Evolutionary conservation across 2,797 vertebrate species (phyloP).

Genomic region (Artibeus jamaicensis): DNA sequence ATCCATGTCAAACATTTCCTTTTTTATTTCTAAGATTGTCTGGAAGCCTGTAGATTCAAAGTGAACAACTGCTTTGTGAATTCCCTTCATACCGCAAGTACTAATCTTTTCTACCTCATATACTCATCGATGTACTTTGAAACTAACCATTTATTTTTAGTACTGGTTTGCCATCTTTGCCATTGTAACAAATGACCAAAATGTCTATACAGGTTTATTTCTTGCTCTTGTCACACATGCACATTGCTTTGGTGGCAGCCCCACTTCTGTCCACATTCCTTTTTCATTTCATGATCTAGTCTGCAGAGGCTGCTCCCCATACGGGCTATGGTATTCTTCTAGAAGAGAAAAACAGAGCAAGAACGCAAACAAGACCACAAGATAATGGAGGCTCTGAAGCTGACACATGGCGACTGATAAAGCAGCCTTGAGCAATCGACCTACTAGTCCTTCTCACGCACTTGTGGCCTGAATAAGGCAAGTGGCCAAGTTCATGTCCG

Average conservation of each 20-base stretch:
- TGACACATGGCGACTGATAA: not conserved
- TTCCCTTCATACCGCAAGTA: not conserved
- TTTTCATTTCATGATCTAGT: not conserved
- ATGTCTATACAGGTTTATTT: not conserved
- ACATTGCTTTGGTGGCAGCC: not conserved
- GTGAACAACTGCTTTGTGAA: not conserved
- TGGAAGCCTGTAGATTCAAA: not conserved
- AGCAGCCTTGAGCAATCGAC: not conserved
- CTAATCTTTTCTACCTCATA: not conserved
- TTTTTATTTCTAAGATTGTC: not conserved
- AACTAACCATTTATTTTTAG: not conserved
- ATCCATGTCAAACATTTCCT: not conserved
- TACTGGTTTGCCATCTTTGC: not conserved
- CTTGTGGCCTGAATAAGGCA: not conserved
- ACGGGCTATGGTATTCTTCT: not conserved
- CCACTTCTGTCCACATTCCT: not conserved
- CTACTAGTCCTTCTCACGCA: not conserved
- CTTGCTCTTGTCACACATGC: not conserved
- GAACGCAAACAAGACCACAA: not conserved
- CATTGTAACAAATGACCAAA: not conserved
- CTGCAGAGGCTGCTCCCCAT: not conserved
- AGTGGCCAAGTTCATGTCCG: not conserved
- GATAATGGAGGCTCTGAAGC: not conserved
- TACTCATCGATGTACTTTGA: not conserved
- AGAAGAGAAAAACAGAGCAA: not conserved